Base-by-base conservation (phyloP, 2,888 invertebrate species). In the Agriopis aurantiaria region DNA sequence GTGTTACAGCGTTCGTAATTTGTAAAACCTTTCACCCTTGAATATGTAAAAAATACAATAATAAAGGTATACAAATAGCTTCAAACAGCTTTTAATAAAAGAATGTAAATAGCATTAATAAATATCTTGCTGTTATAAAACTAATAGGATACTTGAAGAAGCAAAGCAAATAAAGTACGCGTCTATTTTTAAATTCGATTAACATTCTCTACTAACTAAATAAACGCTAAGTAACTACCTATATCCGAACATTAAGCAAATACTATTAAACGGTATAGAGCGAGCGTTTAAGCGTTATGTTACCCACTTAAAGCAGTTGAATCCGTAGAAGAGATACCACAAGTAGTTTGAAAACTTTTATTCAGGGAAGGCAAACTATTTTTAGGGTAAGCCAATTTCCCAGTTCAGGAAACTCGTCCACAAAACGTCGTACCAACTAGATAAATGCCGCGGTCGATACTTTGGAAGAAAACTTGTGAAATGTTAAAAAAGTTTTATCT, bases 331-430 rank as follows among this genome's bases (percentile, higher is more conserved):
- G 46, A 65, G 46, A 71, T 73, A 74, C 68, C 48, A 72, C 68
- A 72, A 71, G 66, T 70, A 69, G 69, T 71, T 72, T 69, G 4
- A 52, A 65, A 74, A 72, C 58, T 75, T 74, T 74, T 73, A 71
- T 75, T 74, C 55, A 60, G 62, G 66, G 57, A 65, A 71, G 61
- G 52, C 52, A 70, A 73, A 73, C 71, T 71, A 75, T 73, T 69
- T 74, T 69, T 66, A 69, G 61, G 70, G 65, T 75, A 69, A 75
- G 67, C 72, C 69, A 75, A 74, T 76, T 73, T 73, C 62, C 66
- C 74, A 68, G 73, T 68, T 70, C 65, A 49, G 41, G 56, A 48
- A 73, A 75, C 67, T 74, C 71, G 65, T 67, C 68, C 66, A 67
- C 64, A 67, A 75, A 72, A 65, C 65, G 73, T 69, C 68, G 67